These are phyloP conservation scores for Pardalotus punctatus DNA, from an alignment of 2,113 vertebrate species.

Conservation along the genomic window DNA sequence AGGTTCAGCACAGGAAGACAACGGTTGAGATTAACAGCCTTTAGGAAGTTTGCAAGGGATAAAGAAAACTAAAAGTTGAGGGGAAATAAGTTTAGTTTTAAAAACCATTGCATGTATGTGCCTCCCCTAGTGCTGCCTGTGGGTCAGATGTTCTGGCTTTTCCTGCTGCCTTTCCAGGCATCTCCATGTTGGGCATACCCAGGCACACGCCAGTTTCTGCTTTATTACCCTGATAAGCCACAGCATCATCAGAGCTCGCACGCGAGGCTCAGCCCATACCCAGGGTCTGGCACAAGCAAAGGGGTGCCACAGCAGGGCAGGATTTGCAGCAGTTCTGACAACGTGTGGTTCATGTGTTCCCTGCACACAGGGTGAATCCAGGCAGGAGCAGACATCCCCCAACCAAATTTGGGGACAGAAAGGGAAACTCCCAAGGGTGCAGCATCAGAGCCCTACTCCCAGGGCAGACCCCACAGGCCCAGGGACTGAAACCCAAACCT, in stretches of 20 bases:
- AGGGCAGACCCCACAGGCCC: accelerated
- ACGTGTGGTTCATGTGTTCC: accelerated
- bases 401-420: neutral
- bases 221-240: neutral
- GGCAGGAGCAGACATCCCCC: accelerated
- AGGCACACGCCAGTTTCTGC: accelerated
- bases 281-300: neutral
- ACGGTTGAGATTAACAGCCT: neutral
- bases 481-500: neutral
- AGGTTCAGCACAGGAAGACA: conserved; percentile 41
- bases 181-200: neutral
- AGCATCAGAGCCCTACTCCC: neutral
- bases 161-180: accelerated
- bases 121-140: accelerated
- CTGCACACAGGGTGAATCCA: accelerated
- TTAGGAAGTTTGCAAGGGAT: conserved; percentile 10
- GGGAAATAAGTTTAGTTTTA: neutral
- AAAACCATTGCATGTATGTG: accelerated
- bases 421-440: neutral
- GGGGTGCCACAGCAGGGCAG: neutral
- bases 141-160: neutral
- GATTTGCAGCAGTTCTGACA: accelerated
- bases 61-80: neutral
- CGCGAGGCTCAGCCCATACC: accelerated
- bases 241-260: accelerated